Conservation (phyloP, 2,888 invertebrate species). For the Sarcophaga subvicina region DNA sequence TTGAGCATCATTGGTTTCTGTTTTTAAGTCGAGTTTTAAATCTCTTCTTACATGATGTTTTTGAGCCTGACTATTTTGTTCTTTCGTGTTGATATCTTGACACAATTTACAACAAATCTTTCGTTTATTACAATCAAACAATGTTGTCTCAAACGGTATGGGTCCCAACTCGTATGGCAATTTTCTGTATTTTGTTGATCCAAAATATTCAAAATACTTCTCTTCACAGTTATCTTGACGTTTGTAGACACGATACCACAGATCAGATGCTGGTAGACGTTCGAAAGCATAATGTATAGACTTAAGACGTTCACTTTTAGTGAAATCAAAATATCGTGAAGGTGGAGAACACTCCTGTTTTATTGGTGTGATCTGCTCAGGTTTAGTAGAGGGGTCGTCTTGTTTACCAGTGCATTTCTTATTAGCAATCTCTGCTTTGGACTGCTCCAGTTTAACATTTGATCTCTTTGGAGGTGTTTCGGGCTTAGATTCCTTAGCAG, state of each 20-base stretch:
- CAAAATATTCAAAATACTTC: slow-evolving; percentile 83
- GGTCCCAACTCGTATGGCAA: slow-evolving; percentile 90
- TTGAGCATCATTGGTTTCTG: slow-evolving; percentile 6
- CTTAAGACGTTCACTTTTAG: slow-evolving; percentile 75
- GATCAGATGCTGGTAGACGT: slow-evolving; percentile 87
- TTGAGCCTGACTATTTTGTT: slow-evolving; percentile 49
- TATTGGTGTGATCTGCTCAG: neutral
- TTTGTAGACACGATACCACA: slow-evolving; percentile 91
- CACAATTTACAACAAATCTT: slow-evolving; percentile 82
- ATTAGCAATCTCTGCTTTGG: too few species aligned
- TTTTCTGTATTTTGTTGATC: slow-evolving; percentile 79
- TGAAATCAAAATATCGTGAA: slow-evolving; percentile 74
- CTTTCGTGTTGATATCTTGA: slow-evolving; percentile 75
- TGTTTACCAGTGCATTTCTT: too few species aligned
- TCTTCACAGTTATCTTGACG: slow-evolving; percentile 89
- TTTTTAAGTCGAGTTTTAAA: slow-evolving; percentile 36
- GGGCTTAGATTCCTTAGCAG: slow-evolving; percentile 13
- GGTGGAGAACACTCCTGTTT: neutral
- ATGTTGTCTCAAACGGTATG: slow-evolving; percentile 82
- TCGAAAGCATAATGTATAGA: slow-evolving; percentile 84
- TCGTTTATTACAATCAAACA: slow-evolving; percentile 81
- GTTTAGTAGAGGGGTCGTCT: too few species aligned
- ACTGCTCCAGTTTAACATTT: neutral
- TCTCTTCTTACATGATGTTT: slow-evolving; percentile 44
- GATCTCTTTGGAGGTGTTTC: slow-evolving; percentile 35